A percentile compares a stretch with the other conserved stretches of the same genome.
Evolutionary conservation across 1,140 invertebrate species (phyloP).

Genomic region (Pentalonia nigronervosa): DNA sequence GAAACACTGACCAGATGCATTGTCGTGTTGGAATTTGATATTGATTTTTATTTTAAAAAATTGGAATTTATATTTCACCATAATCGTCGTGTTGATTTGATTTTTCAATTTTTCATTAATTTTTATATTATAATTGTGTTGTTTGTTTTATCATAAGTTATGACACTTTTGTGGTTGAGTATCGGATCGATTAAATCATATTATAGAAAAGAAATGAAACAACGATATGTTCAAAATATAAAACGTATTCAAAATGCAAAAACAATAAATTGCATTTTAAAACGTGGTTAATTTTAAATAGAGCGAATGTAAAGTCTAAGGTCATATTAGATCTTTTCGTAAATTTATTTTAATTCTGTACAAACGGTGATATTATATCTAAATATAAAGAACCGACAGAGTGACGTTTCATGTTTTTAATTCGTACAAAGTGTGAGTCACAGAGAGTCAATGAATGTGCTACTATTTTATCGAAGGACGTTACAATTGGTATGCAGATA

Average conservation of each 20-base stretch:
- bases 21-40: too few relatives aligned
- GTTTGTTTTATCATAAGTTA: neutral
- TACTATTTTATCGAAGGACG: conserved; percentile 13
- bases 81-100: too few relatives aligned
- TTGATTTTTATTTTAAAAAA: neutral
- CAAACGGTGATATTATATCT: neutral
- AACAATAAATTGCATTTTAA: neutral
- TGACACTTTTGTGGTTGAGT: neutral
- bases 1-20: neutral
- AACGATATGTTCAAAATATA: neutral
- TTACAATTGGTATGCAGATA: neutral
- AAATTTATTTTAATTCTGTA: neutral
- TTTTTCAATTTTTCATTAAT: neutral
- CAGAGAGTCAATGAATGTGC: neutral
- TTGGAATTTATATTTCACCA: neutral
- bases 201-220: too few relatives aligned
- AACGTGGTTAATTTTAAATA: neutral
- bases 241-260: neutral
- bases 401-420: neutral
- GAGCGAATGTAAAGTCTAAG: neutral
- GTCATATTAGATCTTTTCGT: neutral
- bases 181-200: too few relatives aligned
- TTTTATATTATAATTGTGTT: neutral
- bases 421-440: neutral
- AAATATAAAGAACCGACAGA: neutral